These are phyloP conservation scores for Oligia strigilis DNA, from an alignment of 2,888 invertebrate species.

Conservation along the genomic window DNA sequence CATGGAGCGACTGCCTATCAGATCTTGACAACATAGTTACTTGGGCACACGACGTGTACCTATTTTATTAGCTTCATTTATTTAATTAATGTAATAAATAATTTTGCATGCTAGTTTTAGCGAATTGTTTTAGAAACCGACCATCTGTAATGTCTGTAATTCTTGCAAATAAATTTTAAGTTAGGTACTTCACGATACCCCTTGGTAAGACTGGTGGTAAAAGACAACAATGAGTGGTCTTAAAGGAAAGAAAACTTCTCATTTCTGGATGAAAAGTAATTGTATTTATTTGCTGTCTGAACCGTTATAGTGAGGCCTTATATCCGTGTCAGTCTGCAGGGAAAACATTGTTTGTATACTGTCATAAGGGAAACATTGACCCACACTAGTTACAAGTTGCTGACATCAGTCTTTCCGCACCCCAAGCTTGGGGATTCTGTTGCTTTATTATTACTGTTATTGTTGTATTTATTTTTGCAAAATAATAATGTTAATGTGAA, in stretches of 20 bases:
- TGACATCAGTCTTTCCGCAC: slow-evolving; percentile 13
- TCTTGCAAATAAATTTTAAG: no score
- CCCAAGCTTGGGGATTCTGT: neutral
- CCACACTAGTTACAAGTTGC: slow-evolving; percentile 11
- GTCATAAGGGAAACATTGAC: slow-evolving; percentile 21
- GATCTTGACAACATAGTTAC: neutral
- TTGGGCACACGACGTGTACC: neutral
- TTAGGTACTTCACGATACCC: neutral
- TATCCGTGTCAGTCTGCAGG: slow-evolving; percentile 27
- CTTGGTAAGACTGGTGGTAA: neutral
- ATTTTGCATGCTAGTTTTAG: neutral
- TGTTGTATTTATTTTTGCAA: no score
- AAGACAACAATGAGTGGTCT: neutral
- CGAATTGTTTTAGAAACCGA: neutral
- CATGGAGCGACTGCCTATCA: neutral
- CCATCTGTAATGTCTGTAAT: no score
- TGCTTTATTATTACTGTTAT: no score
- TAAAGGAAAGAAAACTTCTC: neutral
- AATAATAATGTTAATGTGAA: no score
- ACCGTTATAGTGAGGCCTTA: neutral
- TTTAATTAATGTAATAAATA: neutral
- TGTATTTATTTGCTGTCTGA: slow-evolving; percentile 3
- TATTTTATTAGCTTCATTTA: neutral
- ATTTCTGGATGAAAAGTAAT: neutral
- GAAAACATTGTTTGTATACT: slow-evolving; percentile 14